Evolutionary conservation across 2,888 invertebrate species (phyloP).

Genomic region (Arctia plantaginis): DNA sequence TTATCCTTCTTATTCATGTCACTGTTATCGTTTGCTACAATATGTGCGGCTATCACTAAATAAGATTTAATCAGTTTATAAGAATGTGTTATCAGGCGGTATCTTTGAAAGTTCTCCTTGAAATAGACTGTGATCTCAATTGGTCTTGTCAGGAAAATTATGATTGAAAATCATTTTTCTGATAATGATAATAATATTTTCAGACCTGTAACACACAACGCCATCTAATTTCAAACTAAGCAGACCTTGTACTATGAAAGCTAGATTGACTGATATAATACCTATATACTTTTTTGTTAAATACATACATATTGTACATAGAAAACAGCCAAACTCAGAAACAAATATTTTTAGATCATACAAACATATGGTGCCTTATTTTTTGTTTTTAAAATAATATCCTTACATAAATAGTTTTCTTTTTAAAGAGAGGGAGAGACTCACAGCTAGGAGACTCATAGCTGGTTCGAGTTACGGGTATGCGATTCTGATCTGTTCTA

Average conservation of each 20-base stretch:
- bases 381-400: background rate
- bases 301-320: too few relatives aligned
- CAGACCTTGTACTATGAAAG: too few relatives aligned
- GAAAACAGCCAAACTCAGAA: too few relatives aligned
- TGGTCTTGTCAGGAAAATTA: background rate
- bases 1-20: background rate
- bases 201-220: too few relatives aligned
- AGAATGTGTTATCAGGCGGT: background rate
- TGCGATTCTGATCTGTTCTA: too few relatives aligned
- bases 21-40: background rate
- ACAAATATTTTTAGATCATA: background rate
- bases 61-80: constrained; percentile 10
- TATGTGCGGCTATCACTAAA: background rate
- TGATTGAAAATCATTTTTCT: background rate
- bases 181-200: too few relatives aligned
- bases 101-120: background rate
- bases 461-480: too few relatives aligned
- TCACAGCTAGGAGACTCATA: too few relatives aligned
- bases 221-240: too few relatives aligned
- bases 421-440: too few relatives aligned
- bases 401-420: background rate
- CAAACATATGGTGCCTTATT: background rate
- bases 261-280: too few relatives aligned
- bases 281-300: too few relatives aligned
- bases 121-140: background rate